phyloP scores from a whole-genome alignment of 2,888 invertebrate species.

The Masnerella sp. region DNA sequence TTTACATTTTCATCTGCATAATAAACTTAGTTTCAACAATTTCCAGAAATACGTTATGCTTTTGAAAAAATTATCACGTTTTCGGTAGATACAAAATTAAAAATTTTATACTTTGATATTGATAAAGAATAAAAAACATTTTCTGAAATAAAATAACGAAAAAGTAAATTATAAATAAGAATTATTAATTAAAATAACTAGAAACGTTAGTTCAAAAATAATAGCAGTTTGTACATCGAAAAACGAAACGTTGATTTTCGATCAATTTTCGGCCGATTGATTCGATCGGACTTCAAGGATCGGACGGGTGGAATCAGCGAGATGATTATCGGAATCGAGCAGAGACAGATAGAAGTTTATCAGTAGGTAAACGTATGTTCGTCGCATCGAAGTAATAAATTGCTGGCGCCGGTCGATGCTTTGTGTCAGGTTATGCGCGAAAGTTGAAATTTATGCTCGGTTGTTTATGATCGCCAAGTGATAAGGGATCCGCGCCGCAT shows the following conservation, averaged over 20 bases:
- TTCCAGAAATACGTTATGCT: no score
- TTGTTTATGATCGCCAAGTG: constrained; percentile 78
- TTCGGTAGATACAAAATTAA: no score
- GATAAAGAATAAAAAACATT: no score
- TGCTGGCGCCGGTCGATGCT: constrained; percentile 72
- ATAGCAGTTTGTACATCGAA: not conserved
- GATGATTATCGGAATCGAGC: constrained; percentile 61
- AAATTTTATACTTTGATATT: no score
- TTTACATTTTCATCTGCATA: no score
- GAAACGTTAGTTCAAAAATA: no score
- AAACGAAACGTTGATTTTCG: not conserved
- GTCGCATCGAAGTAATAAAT: constrained; percentile 76
- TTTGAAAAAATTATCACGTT: no score
- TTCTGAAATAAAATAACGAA: no score
- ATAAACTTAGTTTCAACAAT: no score
- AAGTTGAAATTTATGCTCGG: constrained; percentile 77
- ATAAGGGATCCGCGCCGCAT: constrained; percentile 77
- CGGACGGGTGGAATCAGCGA: constrained; percentile 36
- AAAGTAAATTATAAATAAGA: constrained; percentile 3
- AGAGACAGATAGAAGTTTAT: constrained; percentile 67
- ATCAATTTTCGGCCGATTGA: constrained; percentile 27
- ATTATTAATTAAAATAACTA: no score
- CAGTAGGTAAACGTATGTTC: constrained; percentile 69
- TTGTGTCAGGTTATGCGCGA: constrained; percentile 77
- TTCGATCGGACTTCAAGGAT: constrained; percentile 38